Conservation (phyloP, 2,888 invertebrate species). For the Invenusta paracnida region DNA sequence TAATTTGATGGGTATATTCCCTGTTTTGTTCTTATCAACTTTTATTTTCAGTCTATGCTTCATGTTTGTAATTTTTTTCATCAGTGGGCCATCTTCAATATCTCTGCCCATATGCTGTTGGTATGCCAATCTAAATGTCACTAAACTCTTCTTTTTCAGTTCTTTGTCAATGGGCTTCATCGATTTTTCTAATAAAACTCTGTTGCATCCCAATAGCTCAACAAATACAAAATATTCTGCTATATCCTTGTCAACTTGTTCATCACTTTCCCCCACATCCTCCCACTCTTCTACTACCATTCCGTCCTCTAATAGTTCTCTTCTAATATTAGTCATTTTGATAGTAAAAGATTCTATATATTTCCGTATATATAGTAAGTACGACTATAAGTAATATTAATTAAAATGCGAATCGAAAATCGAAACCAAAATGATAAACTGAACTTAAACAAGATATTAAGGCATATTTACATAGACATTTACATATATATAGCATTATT, state of each 20-base stretch:
- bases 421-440: conserved; percentile 13
- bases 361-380: not conserved
- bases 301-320: not conserved
- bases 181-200: not conserved
- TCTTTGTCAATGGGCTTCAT: not conserved
- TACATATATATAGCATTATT: not conserved
- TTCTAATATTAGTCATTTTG: not conserved
- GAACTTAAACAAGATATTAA: not conserved
- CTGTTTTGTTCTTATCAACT: not conserved
- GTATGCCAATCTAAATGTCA: not conserved
- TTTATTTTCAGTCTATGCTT: not conserved
- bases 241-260: conserved; percentile 8
- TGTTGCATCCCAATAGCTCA: not conserved
- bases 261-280: not conserved
- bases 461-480: not conserved
- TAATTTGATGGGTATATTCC: conserved; percentile 2
- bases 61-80: conserved; percentile 22
- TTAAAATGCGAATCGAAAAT: not conserved
- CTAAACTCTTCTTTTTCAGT: not conserved
- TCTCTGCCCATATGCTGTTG: conserved; percentile 27
- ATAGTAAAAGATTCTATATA: not conserved
- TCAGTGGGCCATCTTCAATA: not conserved
- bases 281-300: conserved; percentile 13
- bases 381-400: not conserved
- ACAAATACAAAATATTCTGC: conserved; percentile 8